Base-by-base conservation (phyloP, 1,140 invertebrate genomes). In the Zaprionus inermis region DNA sequence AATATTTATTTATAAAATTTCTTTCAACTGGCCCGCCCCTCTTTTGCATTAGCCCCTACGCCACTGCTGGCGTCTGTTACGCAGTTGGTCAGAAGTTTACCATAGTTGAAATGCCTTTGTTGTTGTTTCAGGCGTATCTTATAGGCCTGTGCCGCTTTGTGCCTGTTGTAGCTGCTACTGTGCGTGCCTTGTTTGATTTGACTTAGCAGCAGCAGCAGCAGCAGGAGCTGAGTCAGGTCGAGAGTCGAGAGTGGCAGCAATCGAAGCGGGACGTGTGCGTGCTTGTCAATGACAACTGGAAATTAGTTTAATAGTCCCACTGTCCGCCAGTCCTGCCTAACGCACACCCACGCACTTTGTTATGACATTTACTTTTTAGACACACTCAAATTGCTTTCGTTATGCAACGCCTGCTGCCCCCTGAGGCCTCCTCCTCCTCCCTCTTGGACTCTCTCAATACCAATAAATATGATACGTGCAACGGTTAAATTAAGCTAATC, bases 281-380 rank as follows among this genome's bases (percentile, higher is more conserved):
- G 82, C 82, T 79, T 78, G 69, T 77, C 82, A 77, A 72, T 88
- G 82, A 86, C 83, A 86, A 86, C 82, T 86, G 66, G 83, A 86
- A 88, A 86, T 86, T 86, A 86, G 82, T 86, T 86, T 86, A 86
- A 86, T 86, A 86, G 82, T 88, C 82, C 79, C 66, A 89, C 59
- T 77, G 52, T 46, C 38, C 63, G 41, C 32, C 52, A 16, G 30
- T 56, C 30, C 54, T 54, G 51, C 12, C 49, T 55, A 44, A 72
- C 38, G 57, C 5, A 24, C 41, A 41, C 54, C 72, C 24, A 58
- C 44, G 49, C 51, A 57, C 20, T 64, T 71, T 78, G 66, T 75
- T 79, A 83, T 82, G 72, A 46, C 52, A 64, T 82, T 81, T 77
- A 79, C 79, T 80, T 82, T 88, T 82, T 79, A 57, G 69, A 46